Evolutionary conservation across 2,797 vertebrate species (phyloP), one percentile per base, ranked within the genome.

Genomic region (Cryptoblepharus egeriae): DNA sequence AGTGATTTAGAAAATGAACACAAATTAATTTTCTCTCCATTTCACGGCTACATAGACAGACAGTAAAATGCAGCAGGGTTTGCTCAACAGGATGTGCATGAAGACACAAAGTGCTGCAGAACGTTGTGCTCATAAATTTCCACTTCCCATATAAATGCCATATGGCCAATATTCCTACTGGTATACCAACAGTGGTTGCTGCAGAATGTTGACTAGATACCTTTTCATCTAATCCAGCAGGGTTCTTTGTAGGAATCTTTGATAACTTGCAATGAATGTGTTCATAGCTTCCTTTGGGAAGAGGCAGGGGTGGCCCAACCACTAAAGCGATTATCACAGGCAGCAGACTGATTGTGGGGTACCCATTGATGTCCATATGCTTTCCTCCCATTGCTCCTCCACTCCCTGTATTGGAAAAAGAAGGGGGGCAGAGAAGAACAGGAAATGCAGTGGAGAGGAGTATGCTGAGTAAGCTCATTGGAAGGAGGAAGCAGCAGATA

Each of bases 1-100:
- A n/a, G n/a, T n/a, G n/a, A n/a, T n/a, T n/a, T n/a, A 68, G 58
- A 52, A 45, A 61, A 57, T 68, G 5, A 57, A 58, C 18, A 58
- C 57, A 58, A 61, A 24, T 39, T 45, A 80, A 77, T 28, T 63
- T 74, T 0, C 26, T 60, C 78, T 77, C 30, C 61, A 42, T 26
- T 42, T 80, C 78, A 37, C 45, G 68, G 20, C 20, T 77, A 52
- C 20, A 83, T 76, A 15, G 69, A 58, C 39, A 72, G 30, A 72
- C 24, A 63, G 12, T 39, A 63, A 7, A 35, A 45, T 26, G 20
- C 32, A 67, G 22, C 28, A 78, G 45, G 6, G 13, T 42, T 30
- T 60, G 30, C 5, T 73, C 10, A 22, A 9, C 30, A 1, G 13
- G 37, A 60, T 28, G 26, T 61, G 15, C 57, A n/a, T 7, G 52